Evolutionary conservation across 2,113 vertebrate species (phyloP), one percentile per base, ranked within the genome.

Genomic region (Psilopogon haemacephalus): DNA sequence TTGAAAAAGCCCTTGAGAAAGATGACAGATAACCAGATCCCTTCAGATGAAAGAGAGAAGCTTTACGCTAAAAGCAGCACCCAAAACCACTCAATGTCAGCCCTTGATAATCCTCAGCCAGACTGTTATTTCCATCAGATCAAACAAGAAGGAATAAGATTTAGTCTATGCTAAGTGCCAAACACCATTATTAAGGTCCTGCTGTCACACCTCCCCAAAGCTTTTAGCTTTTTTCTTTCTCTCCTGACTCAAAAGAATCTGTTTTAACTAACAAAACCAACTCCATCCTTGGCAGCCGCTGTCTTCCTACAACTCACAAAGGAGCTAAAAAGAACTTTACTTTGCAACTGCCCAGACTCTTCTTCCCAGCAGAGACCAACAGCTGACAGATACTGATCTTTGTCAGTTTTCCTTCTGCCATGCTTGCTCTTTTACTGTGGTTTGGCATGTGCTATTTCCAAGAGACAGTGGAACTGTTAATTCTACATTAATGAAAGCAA

Each of bases 1-100:
- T 86, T 92, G 73, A 95, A 95, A 92, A 90, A 89, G 48, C 54
- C 52, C 73, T 94, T 86, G 54, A 86, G 73, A 92, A 87, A 89
- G 85, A 94, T 88, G 71, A 70, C 78, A 87, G 82, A 91, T 83
- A 80, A 95, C 82, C 88, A 89, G 78, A 93, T 63, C 81, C 67
- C 60, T 85, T 85, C 20, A 93, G 71, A 95, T 89, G 78, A 95
- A 91, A 94, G 92, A 56, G 37, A 92, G 55, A 54, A 69, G 89
- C 71, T 91, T 75, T 62, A 84, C 68, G 71, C 40, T 85, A 79
- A 93, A 89, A 89, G 92, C 85, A 74, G 82, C 40, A 52, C 46
- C 81, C 72, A 64, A 88, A 91, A 35, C 37, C 75, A 84, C 67
- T 94, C 89, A 69, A 2, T 40, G 59, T 82, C 48, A 91, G 74